Conservation (phyloP, 2,888 invertebrate species). For the Drosophila aldrichi region DNA sequence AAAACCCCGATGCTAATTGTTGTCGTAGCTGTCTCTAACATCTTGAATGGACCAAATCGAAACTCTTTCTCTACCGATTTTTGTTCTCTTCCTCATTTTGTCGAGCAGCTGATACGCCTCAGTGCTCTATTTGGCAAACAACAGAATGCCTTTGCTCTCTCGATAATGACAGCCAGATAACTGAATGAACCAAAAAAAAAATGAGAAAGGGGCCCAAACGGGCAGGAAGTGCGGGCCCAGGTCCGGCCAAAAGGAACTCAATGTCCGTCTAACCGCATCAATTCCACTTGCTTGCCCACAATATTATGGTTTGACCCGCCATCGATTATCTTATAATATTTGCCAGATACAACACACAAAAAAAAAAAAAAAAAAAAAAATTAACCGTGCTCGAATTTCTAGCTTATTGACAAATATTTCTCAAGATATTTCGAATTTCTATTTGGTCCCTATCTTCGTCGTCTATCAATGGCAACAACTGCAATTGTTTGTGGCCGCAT, state of each 20-base stretch:
- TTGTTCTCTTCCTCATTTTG: not conserved
- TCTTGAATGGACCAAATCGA: slow-evolving; percentile 27
- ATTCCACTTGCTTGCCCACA: slow-evolving; percentile 77
- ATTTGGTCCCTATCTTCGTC: not conserved
- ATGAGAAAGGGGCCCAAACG: slow-evolving; percentile 5
- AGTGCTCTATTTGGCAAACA: slow-evolving; percentile 66
- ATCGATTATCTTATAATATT: slow-evolving; percentile 70
- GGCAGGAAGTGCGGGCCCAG: slow-evolving; percentile 56
- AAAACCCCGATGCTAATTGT: slow-evolving; percentile 60
- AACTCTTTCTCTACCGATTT: slow-evolving; percentile 50
- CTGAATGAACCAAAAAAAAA: not conserved
- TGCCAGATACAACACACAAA: slow-evolving; percentile 11
- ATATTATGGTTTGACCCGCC: slow-evolving; percentile 47
- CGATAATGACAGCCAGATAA: slow-evolving; percentile 56
- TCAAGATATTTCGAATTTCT: not conserved
- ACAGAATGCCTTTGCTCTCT: slow-evolving; percentile 27
- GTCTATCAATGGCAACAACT: slow-evolving; percentile 11
- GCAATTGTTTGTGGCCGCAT: not conserved
- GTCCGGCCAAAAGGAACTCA: slow-evolving; percentile 11
- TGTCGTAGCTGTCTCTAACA: slow-evolving; percentile 42
- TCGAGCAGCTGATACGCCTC: slow-evolving; percentile 53
- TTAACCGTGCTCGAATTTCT: slow-evolving; percentile 57
- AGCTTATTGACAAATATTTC: slow-evolving; percentile 56
- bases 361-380: no score
- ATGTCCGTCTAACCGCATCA: slow-evolving; percentile 34